Evolutionary conservation across 2,797 vertebrate species (phyloP), one percentile per base, ranked within the genome.

Genomic region (Dromococcyx pavoninus): DNA sequence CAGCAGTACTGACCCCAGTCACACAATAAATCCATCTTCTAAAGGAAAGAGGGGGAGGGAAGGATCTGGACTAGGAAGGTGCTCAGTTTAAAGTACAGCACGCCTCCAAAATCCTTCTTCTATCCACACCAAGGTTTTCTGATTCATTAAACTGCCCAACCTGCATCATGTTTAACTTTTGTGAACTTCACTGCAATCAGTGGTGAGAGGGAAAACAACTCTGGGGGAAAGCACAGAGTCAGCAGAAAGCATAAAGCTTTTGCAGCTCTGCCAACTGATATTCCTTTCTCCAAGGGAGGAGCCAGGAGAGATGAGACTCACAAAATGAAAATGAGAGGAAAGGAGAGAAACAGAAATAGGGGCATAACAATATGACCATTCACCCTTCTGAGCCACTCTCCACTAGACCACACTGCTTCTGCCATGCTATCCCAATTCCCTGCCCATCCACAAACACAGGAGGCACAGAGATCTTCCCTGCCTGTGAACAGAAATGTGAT

Each of bases 11-110:
- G 94, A 95, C 95, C 96, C 81, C 88, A 89, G 70, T n/a, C 77
- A 79, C 56, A 39, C 91, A 93, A 95, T 94, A 95, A 97, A 97
- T 95, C 84, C 64, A 72, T 90, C 86, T 91, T 54, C 78, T 64
- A 21, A 53, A 62, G 85, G 79, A 71, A 67, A 62, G 56, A 89
- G 65, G 58, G 60, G 33, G 50, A 83, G 33, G 39, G 2, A 62
- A 91, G 33, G 48, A 77, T 86, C 71, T 65, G 50, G 60, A 41
- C 16, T 24, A 8, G 25, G 33, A 67, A 74, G 27, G 35, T 24
- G 15, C 25, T 30, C 51, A 57, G 57, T 56, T 81, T 92, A 57
- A 51, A 76, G 54, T 13, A 16, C 13, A 89, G 43, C 11, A 8
- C 17, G 57, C 54, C 58, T 46, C 21, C 3, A 89, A 53, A 64